These are phyloP conservation scores for Tetranychus urticae DNA, from an alignment of 1,140 invertebrate species.

Conservation along the genomic window DNA sequence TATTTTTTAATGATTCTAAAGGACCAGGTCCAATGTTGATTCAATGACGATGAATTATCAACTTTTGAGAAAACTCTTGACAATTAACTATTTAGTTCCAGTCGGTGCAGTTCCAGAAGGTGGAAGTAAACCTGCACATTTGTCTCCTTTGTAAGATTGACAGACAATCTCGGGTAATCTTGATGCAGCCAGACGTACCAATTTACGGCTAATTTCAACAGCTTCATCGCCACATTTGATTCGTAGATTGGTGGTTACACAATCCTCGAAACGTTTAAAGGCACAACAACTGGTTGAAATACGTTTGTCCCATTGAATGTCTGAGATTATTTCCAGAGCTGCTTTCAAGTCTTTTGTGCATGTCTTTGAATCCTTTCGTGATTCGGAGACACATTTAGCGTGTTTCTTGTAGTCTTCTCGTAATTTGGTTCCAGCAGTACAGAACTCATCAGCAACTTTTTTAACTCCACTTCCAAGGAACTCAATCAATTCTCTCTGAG, in stretches of 20 bases:
- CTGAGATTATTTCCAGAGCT: conserved; percentile 12
- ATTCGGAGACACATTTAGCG: not conserved
- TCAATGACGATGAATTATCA: too few species aligned
- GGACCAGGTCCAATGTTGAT: too few species aligned
- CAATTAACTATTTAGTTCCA: too few species aligned
- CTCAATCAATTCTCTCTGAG: conserved; percentile 13
- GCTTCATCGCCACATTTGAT: conserved; percentile 14
- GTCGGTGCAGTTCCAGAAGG: too few species aligned
- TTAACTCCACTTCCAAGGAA: conserved; percentile 14
- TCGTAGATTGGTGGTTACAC: conserved; percentile 10
- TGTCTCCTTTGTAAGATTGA: not conserved
- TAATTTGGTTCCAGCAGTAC: conserved; percentile 11
- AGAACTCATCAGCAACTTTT: conserved; percentile 14
- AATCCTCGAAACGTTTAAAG: conserved; percentile 5
- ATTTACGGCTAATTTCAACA: conserved; percentile 1
- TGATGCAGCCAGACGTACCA: conserved; percentile 13
- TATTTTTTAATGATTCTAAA: too few species aligned
- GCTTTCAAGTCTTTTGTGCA: conserved; percentile 15
- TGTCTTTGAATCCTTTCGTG: not conserved
- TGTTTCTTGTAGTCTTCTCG: not conserved
- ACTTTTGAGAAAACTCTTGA: not conserved
- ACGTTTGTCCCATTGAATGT: conserved; percentile 13
- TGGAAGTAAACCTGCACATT: conserved; percentile 1
- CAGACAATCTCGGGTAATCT: conserved; percentile 14
- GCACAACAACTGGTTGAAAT: conserved; percentile 14